A percentile compares a stretch with the other conserved stretches of the same genome.
phyloP scores from a whole-genome alignment of 2,113 vertebrate species.

The Tylochromis polylepis region DNA sequence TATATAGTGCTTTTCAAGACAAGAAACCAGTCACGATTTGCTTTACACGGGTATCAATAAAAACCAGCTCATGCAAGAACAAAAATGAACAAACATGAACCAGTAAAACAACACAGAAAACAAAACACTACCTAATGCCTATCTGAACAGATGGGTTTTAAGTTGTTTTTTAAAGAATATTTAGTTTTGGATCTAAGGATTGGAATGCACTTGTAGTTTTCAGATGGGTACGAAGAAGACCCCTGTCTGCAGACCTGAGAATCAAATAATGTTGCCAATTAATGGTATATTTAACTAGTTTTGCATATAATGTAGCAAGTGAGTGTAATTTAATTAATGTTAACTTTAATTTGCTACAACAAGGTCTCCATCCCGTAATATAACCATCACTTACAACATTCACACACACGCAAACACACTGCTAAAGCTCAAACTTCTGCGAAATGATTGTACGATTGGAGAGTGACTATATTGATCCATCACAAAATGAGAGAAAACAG shows the following conservation, averaged over 20 bases:
- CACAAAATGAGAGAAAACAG: background rate
- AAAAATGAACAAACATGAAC: background rate
- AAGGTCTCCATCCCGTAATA: background rate
- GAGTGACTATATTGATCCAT: background rate
- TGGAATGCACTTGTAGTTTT: background rate
- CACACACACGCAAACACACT: background rate
- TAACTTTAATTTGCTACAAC: background rate
- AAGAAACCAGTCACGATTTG: background rate
- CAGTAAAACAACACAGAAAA: background rate
- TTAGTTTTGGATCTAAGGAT: background rate
- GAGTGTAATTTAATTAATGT: background rate
- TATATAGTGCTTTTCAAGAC: background rate
- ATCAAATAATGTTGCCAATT: background rate
- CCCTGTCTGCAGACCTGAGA: background rate
- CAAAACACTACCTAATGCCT: background rate
- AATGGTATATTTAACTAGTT: background rate
- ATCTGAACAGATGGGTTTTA: background rate
- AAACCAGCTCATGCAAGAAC: background rate
- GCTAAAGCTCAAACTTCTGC: background rate
- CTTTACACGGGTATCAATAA: background rate
- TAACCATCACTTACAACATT: background rate
- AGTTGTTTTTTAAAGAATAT: background rate
- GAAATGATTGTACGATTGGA: background rate
- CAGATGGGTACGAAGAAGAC: background rate
- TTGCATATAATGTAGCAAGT: background rate